A percentile compares a stretch with the other conserved stretches of the same genome.
Conservation (phyloP, 2,888 invertebrate genomes). For the Orthosia gracilis region DNA sequence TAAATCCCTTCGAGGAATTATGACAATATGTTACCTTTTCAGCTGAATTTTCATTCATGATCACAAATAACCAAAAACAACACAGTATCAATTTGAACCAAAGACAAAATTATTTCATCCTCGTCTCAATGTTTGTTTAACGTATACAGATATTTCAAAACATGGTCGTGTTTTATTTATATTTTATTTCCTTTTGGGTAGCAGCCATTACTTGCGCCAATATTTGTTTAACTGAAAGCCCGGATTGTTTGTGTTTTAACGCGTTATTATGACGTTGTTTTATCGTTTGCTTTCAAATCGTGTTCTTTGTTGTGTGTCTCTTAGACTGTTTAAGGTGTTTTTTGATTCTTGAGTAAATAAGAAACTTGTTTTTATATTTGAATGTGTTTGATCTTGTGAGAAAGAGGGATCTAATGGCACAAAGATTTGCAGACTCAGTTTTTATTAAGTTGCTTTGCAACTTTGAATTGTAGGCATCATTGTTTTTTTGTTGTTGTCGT, state of each 20-base stretch:
- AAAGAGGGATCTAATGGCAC: background rate
- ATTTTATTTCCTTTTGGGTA: slow-evolving; percentile 75
- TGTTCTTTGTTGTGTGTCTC: slow-evolving; percentile 42
- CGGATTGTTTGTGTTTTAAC: slow-evolving; percentile 74
- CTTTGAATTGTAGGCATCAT: background rate
- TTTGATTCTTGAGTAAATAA: slow-evolving; percentile 39
- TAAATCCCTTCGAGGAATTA: background rate
- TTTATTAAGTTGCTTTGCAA: background rate
- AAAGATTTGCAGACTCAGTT: background rate
- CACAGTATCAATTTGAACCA: slow-evolving; percentile 40
- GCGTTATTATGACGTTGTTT: slow-evolving; percentile 71
- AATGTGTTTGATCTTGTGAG: slow-evolving; percentile 17
- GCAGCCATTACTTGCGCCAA: slow-evolving; percentile 83
- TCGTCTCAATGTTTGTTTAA: slow-evolving; percentile 60
- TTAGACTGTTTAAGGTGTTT: slow-evolving; percentile 37
- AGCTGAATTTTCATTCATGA: background rate
- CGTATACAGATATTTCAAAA: slow-evolving; percentile 74
- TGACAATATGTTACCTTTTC: background rate
- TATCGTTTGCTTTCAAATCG: slow-evolving; percentile 52
- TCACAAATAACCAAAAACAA: slow-evolving; percentile 25
- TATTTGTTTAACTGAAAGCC: slow-evolving; percentile 81
- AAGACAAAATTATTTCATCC: slow-evolving; percentile 47
- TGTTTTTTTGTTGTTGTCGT: no score
- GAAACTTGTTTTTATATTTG: slow-evolving; percentile 23
- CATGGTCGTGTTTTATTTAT: slow-evolving; percentile 71